Evolutionary conservation across 2,888 invertebrate genomes (phyloP), one percentile per base, ranked within the genome.

Genomic region (Calephelis perditalis): DNA sequence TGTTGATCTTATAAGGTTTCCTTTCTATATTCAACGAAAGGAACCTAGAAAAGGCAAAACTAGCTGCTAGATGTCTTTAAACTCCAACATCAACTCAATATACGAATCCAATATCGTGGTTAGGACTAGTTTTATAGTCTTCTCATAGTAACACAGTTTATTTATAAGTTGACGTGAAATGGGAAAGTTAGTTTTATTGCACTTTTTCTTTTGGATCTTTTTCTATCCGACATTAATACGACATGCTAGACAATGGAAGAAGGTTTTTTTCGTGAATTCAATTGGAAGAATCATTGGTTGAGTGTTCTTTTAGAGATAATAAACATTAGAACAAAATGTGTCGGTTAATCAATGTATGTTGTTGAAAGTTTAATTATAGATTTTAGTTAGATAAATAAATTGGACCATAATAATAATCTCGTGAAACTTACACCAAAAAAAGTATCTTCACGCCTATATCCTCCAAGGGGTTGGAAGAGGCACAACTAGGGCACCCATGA

Each of bases 91-190:
- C 12, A 49, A 49, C 26, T 49, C 26, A 9, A 49, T 49, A 49
- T 49, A 26, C 12, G 26, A 26, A 49, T 8, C 49, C 9, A 49
- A 49, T 49, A 26, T 49, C 49, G 49, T 26, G 26, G 49, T 26
- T 49, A 49, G 26, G 15, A 49, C 26, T 49, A 6, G 46, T 46
- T 47, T 47, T 47, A 47, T 26, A 26, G 15, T 26, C 9, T 35
- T 35, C 26, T 49, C 49, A 35, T 52, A 52, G 52, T 52, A 52
- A 52, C 11, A 35, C 52, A 52, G 52, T 52, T 52, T 52, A 52
- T 52, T 52, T 52, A 52, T 52, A 52, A 52, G 35, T 52, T 52
- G 36, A 52, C 52, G 52, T 52, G 35, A 11, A 52, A 52, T 52
- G 36, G 52, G 36, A 52, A 52, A 52, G 11, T 52, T 52, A 35